Evolutionary conservation across 2,797 vertebrate species (phyloP).

Genomic region (Crotalus adamanteus): DNA sequence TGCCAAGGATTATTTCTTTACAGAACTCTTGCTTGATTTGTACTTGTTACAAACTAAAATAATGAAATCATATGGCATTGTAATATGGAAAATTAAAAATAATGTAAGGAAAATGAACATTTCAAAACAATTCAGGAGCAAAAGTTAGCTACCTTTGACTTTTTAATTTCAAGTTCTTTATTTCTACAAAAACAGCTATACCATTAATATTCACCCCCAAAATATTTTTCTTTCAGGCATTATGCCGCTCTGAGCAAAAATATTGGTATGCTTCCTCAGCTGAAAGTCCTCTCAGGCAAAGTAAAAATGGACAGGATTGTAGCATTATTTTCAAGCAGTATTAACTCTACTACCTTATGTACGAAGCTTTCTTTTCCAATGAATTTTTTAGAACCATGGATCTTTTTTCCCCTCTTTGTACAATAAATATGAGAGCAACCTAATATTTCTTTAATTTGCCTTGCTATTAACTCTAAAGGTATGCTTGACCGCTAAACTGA

Average conservation of each 20-base stretch:
- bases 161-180: not conserved
- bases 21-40: not conserved
- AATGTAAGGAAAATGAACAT: not conserved
- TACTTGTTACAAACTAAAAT: not conserved
- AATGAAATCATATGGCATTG: not conserved
- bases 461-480: conserved; percentile 73
- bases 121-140: not conserved
- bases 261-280: not conserved
- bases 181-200: not conserved
- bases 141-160: not conserved
- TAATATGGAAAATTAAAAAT: not conserved
- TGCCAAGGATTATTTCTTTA: not conserved
- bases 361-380: conserved; percentile 32
- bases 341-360: not conserved
- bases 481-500: conserved; percentile 69
- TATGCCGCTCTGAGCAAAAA: not conserved
- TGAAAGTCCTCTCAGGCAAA: not conserved
- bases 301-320: not conserved
- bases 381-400: conserved; percentile 33
- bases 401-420: conserved; percentile 58
- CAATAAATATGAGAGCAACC: conserved; percentile 64
- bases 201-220: not conserved
- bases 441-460: conserved; percentile 70
- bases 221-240: not conserved
- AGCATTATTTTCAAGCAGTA: not conserved